phyloP scores from a whole-genome alignment of 2,113 vertebrate species.

The Recurvirostra avosetta region DNA sequence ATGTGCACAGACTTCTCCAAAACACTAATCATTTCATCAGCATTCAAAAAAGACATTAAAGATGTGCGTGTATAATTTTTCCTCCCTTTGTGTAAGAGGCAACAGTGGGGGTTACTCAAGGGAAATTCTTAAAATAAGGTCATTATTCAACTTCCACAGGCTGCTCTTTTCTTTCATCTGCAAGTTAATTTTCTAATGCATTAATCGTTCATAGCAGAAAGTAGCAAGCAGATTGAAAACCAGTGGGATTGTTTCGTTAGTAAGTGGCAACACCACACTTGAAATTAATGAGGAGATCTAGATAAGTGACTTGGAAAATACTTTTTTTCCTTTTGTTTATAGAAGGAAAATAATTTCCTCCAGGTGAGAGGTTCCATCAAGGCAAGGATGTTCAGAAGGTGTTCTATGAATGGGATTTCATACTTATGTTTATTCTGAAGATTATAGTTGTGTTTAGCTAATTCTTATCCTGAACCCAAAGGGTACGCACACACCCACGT shows the following conservation, averaged over 20 bases:
- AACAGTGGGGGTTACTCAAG: slow-evolving; percentile 24
- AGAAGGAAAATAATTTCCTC: background rate
- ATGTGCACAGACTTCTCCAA: slow-evolving; percentile 7
- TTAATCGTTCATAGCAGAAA: background rate
- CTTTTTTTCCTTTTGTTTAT: background rate
- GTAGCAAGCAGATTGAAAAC: background rate
- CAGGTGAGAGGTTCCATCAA: background rate
- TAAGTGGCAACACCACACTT: background rate
- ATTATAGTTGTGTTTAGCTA: background rate
- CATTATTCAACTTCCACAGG: slow-evolving; percentile 34
- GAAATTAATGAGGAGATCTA: background rate
- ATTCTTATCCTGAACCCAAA: background rate
- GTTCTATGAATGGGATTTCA: background rate
- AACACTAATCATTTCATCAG: slow-evolving; percentile 35
- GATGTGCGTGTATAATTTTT: background rate
- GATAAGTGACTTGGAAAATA: background rate
- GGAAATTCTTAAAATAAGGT: slow-evolving; percentile 45
- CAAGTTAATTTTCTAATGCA: slow-evolving; percentile 37
- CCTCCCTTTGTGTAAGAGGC: background rate
- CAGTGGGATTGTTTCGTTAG: background rate
- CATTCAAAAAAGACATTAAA: slow-evolving; percentile 50
- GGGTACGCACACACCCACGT: too few relatives aligned
- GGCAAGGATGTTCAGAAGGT: background rate
- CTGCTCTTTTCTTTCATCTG: slow-evolving; percentile 41
- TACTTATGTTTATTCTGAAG: background rate